Evolutionary conservation across 2,113 vertebrate species (phyloP), one percentile per base, ranked within the genome.

Genomic region (Anoura caudifer): DNA sequence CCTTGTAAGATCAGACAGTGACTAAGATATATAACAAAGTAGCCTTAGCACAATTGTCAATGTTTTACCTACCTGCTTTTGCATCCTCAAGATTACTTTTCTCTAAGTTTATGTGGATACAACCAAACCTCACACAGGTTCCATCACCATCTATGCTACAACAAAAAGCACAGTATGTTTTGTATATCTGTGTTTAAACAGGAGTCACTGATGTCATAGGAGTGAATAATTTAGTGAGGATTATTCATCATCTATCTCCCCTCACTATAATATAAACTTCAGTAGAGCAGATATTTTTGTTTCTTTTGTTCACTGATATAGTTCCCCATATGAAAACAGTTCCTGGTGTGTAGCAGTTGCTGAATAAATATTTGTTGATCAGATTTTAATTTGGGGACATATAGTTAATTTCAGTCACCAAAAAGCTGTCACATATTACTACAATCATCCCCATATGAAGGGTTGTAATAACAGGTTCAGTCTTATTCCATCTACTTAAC

Each of bases 321-420:
- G 50, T 76, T 76, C 31, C 15, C 24, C 86, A 33, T 77, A 86
- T 56, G 33, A 93, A 90, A 95, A 88, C 13, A 92, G 95, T 70
- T 81, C 19, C 41, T 79, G 10, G 8, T 24, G 38, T 36, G 3
- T 70, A 91, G 61, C 36, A 95, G 84, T 69, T 92, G 73, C 82
- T 87, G 61, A 90, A 69, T 52, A 93, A 94, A 75, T 91, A 94
- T 67, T 77, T 95, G 63, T 45, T 88, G 80, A 96, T 73, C 82
- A 79, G 38, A 82, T 86, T 96, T 88, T 86, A 73, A 87, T 75
- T 92, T 61, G 93, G n/a, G 20, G 33, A 87, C 19, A 22, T 80
- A 92, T 0, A 84, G 43, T 65, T 96, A 75, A 91, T 83, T 91
- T 94, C 56, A 93, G 54, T 93, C 47, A 96, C 31, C 63, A 59